Evolutionary conservation across 92 coral and sea anemone genomes (phyloP).

Genomic region (Chrysogorgia sp.): DNA sequence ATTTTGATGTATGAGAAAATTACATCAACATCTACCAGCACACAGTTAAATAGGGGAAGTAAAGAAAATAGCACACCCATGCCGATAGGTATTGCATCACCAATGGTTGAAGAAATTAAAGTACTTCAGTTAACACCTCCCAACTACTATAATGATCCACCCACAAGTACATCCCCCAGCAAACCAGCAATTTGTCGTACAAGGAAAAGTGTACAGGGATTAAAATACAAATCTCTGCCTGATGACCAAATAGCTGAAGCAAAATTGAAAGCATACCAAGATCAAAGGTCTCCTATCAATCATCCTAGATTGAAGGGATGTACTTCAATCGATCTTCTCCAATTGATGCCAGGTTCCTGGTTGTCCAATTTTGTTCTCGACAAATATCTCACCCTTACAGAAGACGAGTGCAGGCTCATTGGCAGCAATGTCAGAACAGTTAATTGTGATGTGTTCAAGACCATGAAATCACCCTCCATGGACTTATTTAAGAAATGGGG

Average conservation of each 20-base stretch:
- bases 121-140: too few relatives aligned
- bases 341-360: slow-evolving; percentile 59
- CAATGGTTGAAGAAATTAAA: too few relatives aligned
- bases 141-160: slow-evolving; percentile 29
- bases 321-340: slow-evolving; percentile 47
- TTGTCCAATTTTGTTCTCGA: slow-evolving; percentile 57
- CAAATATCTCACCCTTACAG: slow-evolving; percentile 48
- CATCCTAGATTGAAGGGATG: slow-evolving; percentile 61
- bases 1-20: too few relatives aligned
- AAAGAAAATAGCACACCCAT: too few relatives aligned
- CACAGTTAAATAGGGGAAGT: too few relatives aligned
- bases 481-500: slow-evolving; percentile 27
- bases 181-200: too few relatives aligned
- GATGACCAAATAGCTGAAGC: too few relatives aligned
- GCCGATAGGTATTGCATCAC: too few relatives aligned
- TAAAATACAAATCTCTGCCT: slow-evolving; percentile 41
- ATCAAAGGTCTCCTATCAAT: too few relatives aligned
- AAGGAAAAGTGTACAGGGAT: slow-evolving; percentile 29
- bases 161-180: slow-evolving; percentile 7
- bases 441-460: slow-evolving; percentile 48
- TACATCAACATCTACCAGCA: too few relatives aligned
- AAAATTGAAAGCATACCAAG: slow-evolving; percentile 49
- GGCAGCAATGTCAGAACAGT: slow-evolving; percentile 59
- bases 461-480: slow-evolving; percentile 42
- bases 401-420: slow-evolving; percentile 34